phyloP scores from a whole-genome alignment of 1,140 invertebrate species.

The Bicyclus anynana region DNA sequence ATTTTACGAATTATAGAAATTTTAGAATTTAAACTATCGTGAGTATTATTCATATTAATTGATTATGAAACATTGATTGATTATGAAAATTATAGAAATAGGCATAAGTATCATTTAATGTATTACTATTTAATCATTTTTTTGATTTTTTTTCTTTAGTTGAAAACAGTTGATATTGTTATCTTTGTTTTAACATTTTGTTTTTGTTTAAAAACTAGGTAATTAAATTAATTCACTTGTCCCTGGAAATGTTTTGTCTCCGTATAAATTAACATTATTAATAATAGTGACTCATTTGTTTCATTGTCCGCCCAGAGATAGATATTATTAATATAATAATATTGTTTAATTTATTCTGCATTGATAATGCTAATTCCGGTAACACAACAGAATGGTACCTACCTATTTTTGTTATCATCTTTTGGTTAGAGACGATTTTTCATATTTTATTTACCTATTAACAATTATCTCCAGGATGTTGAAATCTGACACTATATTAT shows the following conservation, averaged over 20 bases:
- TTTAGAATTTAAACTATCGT: too few relatives aligned
- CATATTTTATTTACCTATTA: too few relatives aligned
- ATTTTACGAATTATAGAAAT: too few relatives aligned
- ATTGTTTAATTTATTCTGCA: not conserved
- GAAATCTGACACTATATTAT: too few relatives aligned
- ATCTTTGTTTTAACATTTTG: not conserved
- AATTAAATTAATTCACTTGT: not conserved
- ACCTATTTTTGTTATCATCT: not conserved
- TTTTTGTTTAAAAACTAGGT: not conserved
- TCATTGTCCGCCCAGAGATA: not conserved
- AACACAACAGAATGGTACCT: not conserved
- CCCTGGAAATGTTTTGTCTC: not conserved
- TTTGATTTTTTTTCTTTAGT: too few relatives aligned
- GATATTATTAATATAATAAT: not conserved
- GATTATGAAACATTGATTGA: too few relatives aligned
- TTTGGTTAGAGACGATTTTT: not conserved
- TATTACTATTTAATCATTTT: too few relatives aligned
- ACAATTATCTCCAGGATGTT: too few relatives aligned
- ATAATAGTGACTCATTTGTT: not conserved
- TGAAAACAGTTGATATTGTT: too few relatives aligned
- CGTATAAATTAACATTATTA: not conserved
- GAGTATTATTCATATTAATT: too few relatives aligned
- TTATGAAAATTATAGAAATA: too few relatives aligned
- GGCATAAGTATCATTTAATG: too few relatives aligned
- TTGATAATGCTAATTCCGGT: not conserved